Evolutionary conservation across 2,797 vertebrate genomes (phyloP).

Genomic region (Novumbra hubbsi): DNA sequence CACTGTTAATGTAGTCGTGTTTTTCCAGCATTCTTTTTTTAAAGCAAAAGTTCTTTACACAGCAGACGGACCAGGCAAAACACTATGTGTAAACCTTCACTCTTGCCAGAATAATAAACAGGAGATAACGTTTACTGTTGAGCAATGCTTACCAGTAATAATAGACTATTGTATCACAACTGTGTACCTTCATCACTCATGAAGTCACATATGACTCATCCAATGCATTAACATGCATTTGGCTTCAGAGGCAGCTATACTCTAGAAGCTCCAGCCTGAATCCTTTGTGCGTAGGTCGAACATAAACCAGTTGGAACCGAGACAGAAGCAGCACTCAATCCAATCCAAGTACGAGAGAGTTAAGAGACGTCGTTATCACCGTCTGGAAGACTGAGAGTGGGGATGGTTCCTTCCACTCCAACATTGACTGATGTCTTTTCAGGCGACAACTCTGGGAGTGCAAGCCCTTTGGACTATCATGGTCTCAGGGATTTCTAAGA

Average conservation of each 20-base stretch:
- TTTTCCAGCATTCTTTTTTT: conserved; percentile 27
- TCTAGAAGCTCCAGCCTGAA: background rate
- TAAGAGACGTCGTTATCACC: conserved; percentile 27
- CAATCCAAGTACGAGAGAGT: conserved; percentile 35
- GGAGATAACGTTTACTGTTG: background rate
- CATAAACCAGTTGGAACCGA: background rate
- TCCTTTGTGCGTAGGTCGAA: background rate
- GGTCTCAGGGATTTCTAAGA: conserved; percentile 35
- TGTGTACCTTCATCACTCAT: background rate
- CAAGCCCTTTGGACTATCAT: conserved; percentile 18
- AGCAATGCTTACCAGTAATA: background rate
- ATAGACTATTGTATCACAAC: background rate
- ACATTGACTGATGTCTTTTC: conserved; percentile 35
- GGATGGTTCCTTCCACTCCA: conserved; percentile 2
- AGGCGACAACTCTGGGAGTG: conserved; percentile 33
- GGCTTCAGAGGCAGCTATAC: background rate
- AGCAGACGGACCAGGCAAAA: background rate
- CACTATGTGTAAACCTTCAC: conserved; percentile 27
- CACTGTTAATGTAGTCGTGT: conserved; percentile 13
- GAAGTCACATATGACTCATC: background rate
- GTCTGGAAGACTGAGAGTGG: conserved; percentile 24
- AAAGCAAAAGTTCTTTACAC: conserved; percentile 23
- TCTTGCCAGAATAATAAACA: background rate
- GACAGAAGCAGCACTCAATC: conserved; percentile 20
- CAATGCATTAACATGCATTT: background rate